A percentile compares a stretch with the other conserved stretches of the same genome.
phyloP scores from a whole-genome alignment of 2,888 invertebrate species.

The Yponomeuta sedellus region DNA sequence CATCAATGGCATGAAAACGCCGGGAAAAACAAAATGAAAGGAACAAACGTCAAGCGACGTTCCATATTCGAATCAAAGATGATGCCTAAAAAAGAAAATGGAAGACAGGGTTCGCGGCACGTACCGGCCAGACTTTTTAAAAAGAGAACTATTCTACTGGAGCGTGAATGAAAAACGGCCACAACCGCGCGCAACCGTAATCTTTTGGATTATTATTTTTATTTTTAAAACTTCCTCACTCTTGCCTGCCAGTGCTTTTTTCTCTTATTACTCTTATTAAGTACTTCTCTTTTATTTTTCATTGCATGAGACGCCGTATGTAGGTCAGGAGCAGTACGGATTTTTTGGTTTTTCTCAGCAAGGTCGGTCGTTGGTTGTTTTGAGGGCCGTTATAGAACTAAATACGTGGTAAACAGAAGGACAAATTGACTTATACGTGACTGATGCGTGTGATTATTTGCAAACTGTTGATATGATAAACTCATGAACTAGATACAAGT shows the following conservation, averaged over 20 bases:
- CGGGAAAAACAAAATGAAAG: constrained; percentile 67
- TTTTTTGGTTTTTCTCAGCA: constrained; percentile 67
- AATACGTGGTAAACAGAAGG: constrained; percentile 29
- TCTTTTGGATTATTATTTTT: constrained; percentile 70
- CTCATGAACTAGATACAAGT: too few relatives aligned
- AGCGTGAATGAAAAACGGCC: constrained; percentile 74
- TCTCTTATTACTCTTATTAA: constrained; percentile 62
- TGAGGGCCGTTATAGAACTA: constrained; percentile 34
- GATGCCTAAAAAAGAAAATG: constrained; percentile 66
- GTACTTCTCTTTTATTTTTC: constrained; percentile 60
- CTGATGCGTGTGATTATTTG: too few relatives aligned
- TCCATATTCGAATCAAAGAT: constrained; percentile 71
- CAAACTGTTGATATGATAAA: too few relatives aligned
- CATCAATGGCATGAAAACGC: constrained; percentile 55
- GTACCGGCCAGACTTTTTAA: constrained; percentile 56
- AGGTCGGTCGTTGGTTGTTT: constrained; percentile 59
- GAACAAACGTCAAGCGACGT: constrained; percentile 37
- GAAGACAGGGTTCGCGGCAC: constrained; percentile 64
- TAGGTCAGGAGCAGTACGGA: constrained; percentile 62
- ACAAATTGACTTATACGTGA: not conserved
- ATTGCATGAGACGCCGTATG: constrained; percentile 57
- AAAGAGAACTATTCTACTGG: constrained; percentile 70
- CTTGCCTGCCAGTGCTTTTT: constrained; percentile 37
- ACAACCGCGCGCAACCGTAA: constrained; percentile 62
- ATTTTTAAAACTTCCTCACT: constrained; percentile 48